phyloP scores from a whole-genome alignment of 2,888 invertebrate genomes.

The Thelaira solivaga region DNA sequence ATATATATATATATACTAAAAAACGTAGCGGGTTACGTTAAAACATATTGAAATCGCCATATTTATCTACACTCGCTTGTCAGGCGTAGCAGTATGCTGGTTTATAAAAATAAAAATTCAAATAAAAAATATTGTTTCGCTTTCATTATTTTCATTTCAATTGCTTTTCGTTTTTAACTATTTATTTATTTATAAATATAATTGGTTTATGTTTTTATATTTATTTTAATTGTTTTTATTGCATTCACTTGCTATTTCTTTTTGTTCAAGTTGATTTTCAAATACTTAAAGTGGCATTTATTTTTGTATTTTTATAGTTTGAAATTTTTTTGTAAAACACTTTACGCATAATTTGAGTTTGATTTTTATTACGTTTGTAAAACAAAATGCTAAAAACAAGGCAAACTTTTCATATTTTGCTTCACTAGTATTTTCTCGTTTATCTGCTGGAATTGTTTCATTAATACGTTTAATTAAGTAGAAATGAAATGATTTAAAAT shows the following conservation, averaged over 20 bases:
- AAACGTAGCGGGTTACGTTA: too few relatives aligned
- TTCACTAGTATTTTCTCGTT: too few relatives aligned
- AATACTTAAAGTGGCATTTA: not conserved
- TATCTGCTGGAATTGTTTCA: too few relatives aligned
- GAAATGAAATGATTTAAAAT: too few relatives aligned
- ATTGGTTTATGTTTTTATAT: not conserved
- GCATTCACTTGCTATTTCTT: not conserved
- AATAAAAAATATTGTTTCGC: not conserved
- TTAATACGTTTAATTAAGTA: too few relatives aligned
- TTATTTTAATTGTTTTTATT: slow-evolving; percentile 3
- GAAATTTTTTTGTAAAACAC: too few relatives aligned
- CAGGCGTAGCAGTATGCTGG: too few relatives aligned
- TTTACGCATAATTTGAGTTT: not conserved
- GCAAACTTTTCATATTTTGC: too few relatives aligned
- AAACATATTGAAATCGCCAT: too few relatives aligned
- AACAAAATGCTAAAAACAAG: not conserved
- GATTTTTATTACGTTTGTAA: not conserved
- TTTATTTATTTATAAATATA: not conserved
- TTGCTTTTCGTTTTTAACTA: not conserved
- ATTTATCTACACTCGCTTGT: too few relatives aligned
- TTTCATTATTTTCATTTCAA: not conserved
- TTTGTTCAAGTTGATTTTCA: not conserved
- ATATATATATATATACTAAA: too few relatives aligned
- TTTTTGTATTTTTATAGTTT: not conserved
- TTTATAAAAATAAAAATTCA: not conserved